These are phyloP conservation scores for Drosophila takahashii DNA, from an alignment of 1,140 invertebrate species.

Conservation along the genomic window DNA sequence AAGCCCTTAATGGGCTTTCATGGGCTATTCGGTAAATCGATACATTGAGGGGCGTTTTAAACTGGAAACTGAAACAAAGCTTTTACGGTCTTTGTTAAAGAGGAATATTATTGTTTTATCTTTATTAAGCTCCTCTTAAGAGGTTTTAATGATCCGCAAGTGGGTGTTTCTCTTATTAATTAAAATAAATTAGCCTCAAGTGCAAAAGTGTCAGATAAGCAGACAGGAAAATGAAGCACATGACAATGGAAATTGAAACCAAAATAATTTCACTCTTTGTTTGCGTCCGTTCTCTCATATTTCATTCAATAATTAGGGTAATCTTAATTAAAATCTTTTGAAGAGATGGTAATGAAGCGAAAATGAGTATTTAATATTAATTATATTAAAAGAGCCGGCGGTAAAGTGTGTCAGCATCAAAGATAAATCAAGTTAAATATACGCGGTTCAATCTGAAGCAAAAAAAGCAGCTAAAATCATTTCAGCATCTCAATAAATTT, in stretches of 20 bases:
- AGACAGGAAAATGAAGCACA: not conserved
- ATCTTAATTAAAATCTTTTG: not conserved
- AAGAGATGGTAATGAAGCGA: not conserved
- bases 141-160: too few species aligned
- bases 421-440: not conserved
- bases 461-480: too few species aligned
- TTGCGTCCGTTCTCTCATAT: not conserved
- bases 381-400: not conserved
- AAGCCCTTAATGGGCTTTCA: constrained; percentile 24
- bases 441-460: too few species aligned
- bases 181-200: not conserved
- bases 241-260: not conserved
- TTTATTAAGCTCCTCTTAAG: not conserved
- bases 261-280: not conserved
- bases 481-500: too few species aligned
- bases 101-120: not conserved
- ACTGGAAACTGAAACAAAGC: constrained; percentile 9
- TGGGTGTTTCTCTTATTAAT: not conserved
- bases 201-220: not conserved
- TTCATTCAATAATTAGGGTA: not conserved
- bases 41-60: constrained; percentile 12
- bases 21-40: constrained; percentile 33
- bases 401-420: not conserved
- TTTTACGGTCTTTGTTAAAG: constrained; percentile 2
- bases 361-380: not conserved